Conservation (phyloP, 2,113 vertebrate species). For the Stercorarius parasiticus region DNA sequence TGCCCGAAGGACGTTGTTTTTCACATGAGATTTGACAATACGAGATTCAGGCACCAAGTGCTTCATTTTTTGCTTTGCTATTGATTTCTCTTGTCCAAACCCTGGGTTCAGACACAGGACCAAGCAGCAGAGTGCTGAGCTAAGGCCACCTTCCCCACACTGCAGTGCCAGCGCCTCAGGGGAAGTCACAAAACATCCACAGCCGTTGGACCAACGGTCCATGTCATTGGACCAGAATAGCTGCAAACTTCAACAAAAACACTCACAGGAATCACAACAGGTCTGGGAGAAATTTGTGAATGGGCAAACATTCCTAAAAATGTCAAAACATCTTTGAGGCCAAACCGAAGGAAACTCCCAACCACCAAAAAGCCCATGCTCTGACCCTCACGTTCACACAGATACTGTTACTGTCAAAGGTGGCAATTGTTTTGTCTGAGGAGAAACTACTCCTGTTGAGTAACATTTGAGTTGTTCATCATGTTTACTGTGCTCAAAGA, state of each 20-base stretch:
- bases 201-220: rapidly evolving
- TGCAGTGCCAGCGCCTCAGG: neutral
- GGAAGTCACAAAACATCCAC: neutral
- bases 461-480: neutral
- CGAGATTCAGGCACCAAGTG: neutral
- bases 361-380: neutral
- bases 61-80: neutral
- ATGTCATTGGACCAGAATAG: rapidly evolving
- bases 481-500: neutral
- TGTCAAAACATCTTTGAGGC: rapidly evolving
- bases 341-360: neutral
- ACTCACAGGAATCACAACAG: neutral
- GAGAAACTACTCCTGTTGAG: neutral
- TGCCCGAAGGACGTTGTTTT: neutral
- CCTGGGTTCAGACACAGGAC: neutral
- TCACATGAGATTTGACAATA: neutral
- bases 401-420: neutral
- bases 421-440: neutral
- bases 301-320: neutral
- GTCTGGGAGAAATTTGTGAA: neutral
- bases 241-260: neutral
- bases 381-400: neutral
- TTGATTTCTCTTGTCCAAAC: neutral
- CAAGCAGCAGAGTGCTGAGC: neutral
- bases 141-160: neutral